Evolutionary conservation across 2,888 invertebrate genomes (phyloP).

Genomic region (Phrixothrix hirtus): DNA sequence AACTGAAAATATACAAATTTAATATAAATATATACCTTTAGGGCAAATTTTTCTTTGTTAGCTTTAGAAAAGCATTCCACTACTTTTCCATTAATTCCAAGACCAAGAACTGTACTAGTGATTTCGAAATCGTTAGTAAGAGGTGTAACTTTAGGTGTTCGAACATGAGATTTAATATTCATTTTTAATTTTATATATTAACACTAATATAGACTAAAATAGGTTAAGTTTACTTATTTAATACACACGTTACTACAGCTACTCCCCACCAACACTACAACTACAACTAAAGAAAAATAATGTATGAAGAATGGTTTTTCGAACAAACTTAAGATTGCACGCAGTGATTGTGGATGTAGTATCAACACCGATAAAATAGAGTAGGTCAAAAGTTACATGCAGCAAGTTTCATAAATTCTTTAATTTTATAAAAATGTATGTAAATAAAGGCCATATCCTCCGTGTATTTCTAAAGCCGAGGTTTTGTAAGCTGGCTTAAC

Average conservation of each 20-base stretch:
- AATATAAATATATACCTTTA: conserved; percentile 76
- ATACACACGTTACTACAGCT: neutral
- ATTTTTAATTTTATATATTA: conserved; percentile 19
- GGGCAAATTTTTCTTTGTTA: conserved; percentile 79
- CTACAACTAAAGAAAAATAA: too few relatives aligned
- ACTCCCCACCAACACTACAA: neutral
- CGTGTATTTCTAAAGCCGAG: too few relatives aligned
- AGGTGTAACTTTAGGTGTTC: conserved; percentile 73
- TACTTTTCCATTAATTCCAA: conserved; percentile 98
- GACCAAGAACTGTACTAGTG: conserved; percentile 88
- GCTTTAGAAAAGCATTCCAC: conserved; percentile 86
- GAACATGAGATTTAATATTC: conserved; percentile 44
- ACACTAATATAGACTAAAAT: neutral
- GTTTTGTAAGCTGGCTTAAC: too few relatives aligned
- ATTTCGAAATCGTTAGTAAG: conserved; percentile 91
- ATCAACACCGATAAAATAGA: too few relatives aligned
- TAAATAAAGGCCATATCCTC: too few relatives aligned
- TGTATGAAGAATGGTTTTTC: too few relatives aligned
- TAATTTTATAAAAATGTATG: too few relatives aligned
- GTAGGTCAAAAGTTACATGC: too few relatives aligned
- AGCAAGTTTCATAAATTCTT: too few relatives aligned
- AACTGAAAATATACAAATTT: too few relatives aligned
- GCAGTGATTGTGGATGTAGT: too few relatives aligned
- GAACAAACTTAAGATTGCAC: too few relatives aligned
- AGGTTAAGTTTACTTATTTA: conserved; percentile 23